Evolutionary conservation across 2,797 vertebrate genomes (phyloP).

Genomic region (Jordanella pulchra): DNA sequence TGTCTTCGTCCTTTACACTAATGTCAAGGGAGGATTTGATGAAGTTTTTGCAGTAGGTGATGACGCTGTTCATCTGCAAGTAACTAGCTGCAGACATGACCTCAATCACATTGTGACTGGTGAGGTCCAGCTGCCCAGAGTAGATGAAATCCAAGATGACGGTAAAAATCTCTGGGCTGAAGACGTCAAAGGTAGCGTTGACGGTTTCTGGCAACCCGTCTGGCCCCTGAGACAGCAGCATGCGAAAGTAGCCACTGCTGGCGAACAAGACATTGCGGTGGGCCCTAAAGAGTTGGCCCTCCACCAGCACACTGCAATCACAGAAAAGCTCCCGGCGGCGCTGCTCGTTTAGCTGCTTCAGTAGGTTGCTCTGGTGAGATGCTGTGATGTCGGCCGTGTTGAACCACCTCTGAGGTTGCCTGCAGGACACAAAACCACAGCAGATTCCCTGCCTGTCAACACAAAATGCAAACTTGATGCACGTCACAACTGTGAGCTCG

Average conservation of each 20-base stretch:
- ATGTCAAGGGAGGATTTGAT: constrained; percentile 97
- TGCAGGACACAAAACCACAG: constrained; percentile 63
- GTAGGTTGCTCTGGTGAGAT: constrained; percentile 88
- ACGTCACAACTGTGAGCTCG: background rate
- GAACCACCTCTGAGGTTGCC: constrained; percentile 80
- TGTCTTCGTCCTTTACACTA: constrained; percentile 83
- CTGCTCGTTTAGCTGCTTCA: constrained; percentile 94
- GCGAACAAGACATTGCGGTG: constrained; percentile 95
- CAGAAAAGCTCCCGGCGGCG: constrained; percentile 93
- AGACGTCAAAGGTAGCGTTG: constrained; percentile 91
- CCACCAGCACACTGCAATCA: constrained; percentile 93
- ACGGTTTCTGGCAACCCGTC: constrained; percentile 80
- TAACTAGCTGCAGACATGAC: constrained; percentile 98
- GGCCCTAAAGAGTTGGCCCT: constrained; percentile 93
- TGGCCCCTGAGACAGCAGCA: constrained; percentile 90
- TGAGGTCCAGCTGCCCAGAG: constrained; percentile 93
- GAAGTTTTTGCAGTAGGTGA: constrained; percentile 95
- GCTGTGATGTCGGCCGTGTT: constrained; percentile 90
- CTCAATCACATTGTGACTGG: constrained; percentile 93
- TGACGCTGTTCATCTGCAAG: constrained; percentile 97
- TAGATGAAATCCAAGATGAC: constrained; percentile 97
- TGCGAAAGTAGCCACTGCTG: constrained; percentile 97
- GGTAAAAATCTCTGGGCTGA: constrained; percentile 91
- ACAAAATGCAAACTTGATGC: constrained; percentile 1
- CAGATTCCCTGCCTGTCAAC: constrained; percentile 16